Evolutionary conservation across 2,797 vertebrate genomes (phyloP).

Genomic region (Chaetodon trifasciatus): DNA sequence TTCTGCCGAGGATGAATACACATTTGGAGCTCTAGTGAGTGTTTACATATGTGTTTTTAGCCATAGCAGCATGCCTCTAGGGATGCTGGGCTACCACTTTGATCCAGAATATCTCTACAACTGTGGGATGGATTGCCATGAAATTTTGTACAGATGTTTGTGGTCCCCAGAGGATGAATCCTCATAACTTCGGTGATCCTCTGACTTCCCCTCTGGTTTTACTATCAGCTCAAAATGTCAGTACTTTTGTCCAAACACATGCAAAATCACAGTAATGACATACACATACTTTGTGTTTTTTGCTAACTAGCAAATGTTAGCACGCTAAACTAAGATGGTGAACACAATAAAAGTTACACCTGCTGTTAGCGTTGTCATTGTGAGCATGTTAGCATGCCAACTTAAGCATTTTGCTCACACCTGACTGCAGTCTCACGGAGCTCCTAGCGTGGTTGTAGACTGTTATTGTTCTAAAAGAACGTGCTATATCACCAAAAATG

Average conservation of each 20-base stretch:
- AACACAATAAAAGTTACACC: too few relatives aligned
- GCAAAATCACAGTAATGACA: not conserved
- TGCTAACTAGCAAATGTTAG: too few relatives aligned
- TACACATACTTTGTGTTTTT: not conserved
- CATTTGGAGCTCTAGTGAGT: not conserved
- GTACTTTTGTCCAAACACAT: not conserved
- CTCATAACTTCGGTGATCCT: not conserved
- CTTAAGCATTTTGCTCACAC: not conserved
- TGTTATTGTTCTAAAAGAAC: too few relatives aligned
- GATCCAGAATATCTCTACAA: too few relatives aligned
- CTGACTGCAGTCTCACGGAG: not conserved
- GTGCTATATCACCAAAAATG: too few relatives aligned
- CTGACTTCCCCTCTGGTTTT: too few relatives aligned
- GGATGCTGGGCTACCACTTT: too few relatives aligned
- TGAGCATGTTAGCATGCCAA: not conserved
- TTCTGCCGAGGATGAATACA: slow-evolving; percentile 1
- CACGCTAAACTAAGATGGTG: too few relatives aligned
- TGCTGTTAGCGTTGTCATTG: too few relatives aligned
- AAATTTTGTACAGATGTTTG: not conserved
- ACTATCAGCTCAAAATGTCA: not conserved
- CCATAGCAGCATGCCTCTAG: too few relatives aligned
- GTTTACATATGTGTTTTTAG: not conserved
- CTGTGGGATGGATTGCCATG: too few relatives aligned
- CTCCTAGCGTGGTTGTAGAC: not conserved
- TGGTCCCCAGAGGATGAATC: not conserved